Base-by-base conservation (phyloP, 2,797 vertebrate species). In the Schizopygopsis malacanthus region DNA sequence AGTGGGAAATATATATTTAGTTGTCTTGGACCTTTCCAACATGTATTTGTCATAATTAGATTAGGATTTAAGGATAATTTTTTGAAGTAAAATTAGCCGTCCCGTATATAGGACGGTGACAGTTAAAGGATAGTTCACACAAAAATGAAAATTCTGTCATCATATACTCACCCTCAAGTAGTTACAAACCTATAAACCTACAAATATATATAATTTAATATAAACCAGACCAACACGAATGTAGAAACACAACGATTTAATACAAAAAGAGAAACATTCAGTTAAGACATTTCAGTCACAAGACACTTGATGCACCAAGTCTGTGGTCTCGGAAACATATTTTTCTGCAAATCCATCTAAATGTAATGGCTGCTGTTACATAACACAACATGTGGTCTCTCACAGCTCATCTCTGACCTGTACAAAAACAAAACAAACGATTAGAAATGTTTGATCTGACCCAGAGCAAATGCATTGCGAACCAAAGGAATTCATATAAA, bases 321-420 rank as follows among this genome's bases (percentile, higher is more conserved):
- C 61, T 88, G 59, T 33, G 82, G 78, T 61, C 3, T 71, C 54
- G 43, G 72, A 80, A 85, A 87, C 75, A 81, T 87, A 88, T 89
- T 87, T 87, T 80, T 77, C 43, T 86, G 47, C 41, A 79, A 45
- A 79, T 25, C 43, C 47, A 86, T 80, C 5, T 4, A 6, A 72
- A 85, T 71, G 59, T 71, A 80, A 89, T 54, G 59, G 56, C 3
- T 11, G 11, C 56, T 76, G n/a, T 39, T 82, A 79, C 59, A 75
- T 37, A 81, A 79, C 61, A 77, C 47, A 79, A 56, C 8, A 28
- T 6, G 18, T 11, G 45, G 45, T 59, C 22, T 6, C 41, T 94
- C 89, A 94, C 28, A 95, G 93, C 90, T 95, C 94, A 91, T 89
- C 89, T 87, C 77, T 83, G 39, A 63, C 87, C 89, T 88, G 20